Conservation (phyloP, 2,888 invertebrate genomes). For the Parascotia fuliginaria region DNA sequence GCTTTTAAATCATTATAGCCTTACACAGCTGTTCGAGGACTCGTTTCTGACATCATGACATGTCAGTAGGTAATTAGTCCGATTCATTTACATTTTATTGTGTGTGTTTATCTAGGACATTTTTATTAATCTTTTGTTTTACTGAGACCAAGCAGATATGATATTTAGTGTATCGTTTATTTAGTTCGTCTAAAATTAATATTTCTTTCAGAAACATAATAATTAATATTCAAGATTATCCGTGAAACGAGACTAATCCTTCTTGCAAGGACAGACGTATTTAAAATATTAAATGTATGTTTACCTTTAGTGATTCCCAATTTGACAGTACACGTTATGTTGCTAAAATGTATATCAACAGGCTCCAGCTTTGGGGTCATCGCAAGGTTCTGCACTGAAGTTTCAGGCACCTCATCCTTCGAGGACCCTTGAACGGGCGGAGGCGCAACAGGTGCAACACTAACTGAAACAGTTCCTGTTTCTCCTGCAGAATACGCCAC, state of each 20-base stretch:
- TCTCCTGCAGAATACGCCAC: constrained; percentile 52
- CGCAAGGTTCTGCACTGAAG: constrained; percentile 54
- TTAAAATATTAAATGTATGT: constrained; percentile 19
- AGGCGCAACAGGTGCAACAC: constrained; percentile 9
- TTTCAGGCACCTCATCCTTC: constrained; percentile 16
- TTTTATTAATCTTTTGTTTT: constrained; percentile 18
- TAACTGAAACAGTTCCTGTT: constrained; percentile 1
- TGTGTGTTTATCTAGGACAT: constrained; percentile 3
- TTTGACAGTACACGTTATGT: constrained; percentile 90
- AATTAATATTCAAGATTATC: no score
- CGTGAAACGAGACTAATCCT: no score
- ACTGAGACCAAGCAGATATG: no score
- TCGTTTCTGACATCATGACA: constrained; percentile 22
- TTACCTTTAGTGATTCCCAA: constrained; percentile 91
- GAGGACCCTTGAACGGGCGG: constrained; percentile 26
- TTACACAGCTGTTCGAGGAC: constrained; percentile 3
- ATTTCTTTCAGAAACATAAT: no score
- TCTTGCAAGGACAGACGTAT: no score
- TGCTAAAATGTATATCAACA: constrained; percentile 90
- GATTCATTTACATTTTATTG: not conserved
- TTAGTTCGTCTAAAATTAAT: no score
- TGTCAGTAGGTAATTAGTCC: not conserved
- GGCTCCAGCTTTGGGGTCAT: constrained; percentile 73
- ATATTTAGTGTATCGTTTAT: no score
- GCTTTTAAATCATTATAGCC: constrained; percentile 19